Evolutionary conservation across 2,888 invertebrate genomes (phyloP), one percentile per base, ranked within the genome.

Genomic region (Spatulosminthurus flaviceps): DNA sequence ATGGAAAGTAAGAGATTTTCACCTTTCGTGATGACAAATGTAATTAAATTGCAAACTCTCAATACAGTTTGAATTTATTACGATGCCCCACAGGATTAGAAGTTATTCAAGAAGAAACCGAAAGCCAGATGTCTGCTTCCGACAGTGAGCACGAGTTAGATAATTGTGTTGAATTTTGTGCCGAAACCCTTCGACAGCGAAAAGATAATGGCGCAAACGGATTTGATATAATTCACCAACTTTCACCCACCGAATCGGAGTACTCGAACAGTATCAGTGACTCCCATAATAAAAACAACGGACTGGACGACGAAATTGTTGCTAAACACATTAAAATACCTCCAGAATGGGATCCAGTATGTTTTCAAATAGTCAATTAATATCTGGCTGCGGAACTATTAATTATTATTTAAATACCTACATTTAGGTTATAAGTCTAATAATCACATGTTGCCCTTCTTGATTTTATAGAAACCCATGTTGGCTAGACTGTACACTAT

Each of bases 21-120:
- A 1, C 22, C n/a, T 26, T 73, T 21, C 51, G 16, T 43, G 41
- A 42, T 41, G 7, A 5, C 41, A 5, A 19, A 24, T 73, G 24
- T 19, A 51, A 73, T 73, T 51, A 43, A 19, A 11, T 26, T 5
- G 21, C 5, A 60, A n/a, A 13, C 22, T 28, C 34, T 71, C 13
- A 66, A 60, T 29, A 51, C 51, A 16, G 74, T 29, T 41, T 29
- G 28, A 22, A 77, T 74, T 76, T 43, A 42, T 51, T 69, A 34
- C 41, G 60, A 79, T 24, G 28, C 28, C 34, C 19, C 28, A 29
- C 69, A 85, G 85, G 85, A 70, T 43, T 85, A 51, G 84, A 85
- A 80, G 85, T 85, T 9, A 85, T 85, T 71, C 85, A 85, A 41
- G 85, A 85, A 81, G 85, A 85, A 80, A 85, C 85, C 2, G 85